These are phyloP conservation scores for Neomonachus schauinslandi DNA, from an alignment of 2,113 vertebrate species.

Conservation along the genomic window DNA sequence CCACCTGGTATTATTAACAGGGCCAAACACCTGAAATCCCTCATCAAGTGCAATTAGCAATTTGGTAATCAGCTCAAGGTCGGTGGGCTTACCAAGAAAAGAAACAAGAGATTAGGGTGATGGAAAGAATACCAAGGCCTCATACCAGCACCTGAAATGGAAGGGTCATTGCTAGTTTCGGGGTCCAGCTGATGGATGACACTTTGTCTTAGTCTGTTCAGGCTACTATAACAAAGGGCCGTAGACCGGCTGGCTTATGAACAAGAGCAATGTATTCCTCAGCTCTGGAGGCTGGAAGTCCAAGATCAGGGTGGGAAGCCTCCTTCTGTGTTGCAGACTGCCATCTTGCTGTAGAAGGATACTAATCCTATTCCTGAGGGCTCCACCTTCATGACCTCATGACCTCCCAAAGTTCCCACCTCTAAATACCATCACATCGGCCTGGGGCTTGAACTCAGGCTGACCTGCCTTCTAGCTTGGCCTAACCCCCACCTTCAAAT, in stretches of 20 bases:
- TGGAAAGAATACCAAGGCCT: not conserved
- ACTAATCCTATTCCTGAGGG: not conserved
- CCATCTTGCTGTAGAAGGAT: not conserved
- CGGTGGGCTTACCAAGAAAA: not conserved
- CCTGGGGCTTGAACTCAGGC: too few relatives aligned
- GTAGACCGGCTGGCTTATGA: not conserved
- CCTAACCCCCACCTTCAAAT: not conserved
- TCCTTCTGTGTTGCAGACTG: not conserved
- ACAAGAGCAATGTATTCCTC: not conserved
- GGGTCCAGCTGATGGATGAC: not conserved
- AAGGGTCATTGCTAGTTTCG: not conserved
- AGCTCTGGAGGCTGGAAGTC: not conserved
- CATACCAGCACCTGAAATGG: not conserved
- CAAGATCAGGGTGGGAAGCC: not conserved
- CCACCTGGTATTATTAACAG: conserved; percentile 57
- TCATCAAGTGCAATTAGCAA: not conserved
- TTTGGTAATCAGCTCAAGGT: conserved; percentile 56
- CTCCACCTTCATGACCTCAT: not conserved
- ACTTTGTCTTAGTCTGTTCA: not conserved
- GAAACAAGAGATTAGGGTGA: not conserved
- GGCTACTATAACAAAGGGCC: not conserved
- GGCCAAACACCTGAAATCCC: conserved; percentile 40
- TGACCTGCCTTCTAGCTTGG: too few relatives aligned
- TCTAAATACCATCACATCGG: not conserved
- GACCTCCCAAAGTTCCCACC: not conserved